Evolutionary conservation across 2,888 invertebrate genomes (phyloP), one percentile per base, ranked within the genome.

Genomic region (Ariolimax columbianus): DNA sequence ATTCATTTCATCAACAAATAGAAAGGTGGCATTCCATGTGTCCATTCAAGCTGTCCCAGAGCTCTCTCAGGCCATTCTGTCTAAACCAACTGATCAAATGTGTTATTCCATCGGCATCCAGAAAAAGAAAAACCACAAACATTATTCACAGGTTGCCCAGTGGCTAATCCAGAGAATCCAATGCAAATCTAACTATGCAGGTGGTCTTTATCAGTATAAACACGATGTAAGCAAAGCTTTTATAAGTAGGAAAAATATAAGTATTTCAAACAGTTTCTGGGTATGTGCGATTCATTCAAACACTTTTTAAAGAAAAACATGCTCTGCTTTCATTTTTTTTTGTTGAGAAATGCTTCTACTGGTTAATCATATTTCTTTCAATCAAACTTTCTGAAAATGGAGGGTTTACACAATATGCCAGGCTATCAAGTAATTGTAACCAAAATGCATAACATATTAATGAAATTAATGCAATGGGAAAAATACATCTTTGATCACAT

Each of bases 341-440:
- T 38, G 40, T 78, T 33, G 55, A 30, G 30, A 70, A 78, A 78
- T 77, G 77, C 68, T 68, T 77, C 83, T 77, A 55, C 63, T 83
- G 23, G 81, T 85, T 77, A 81, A 43, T 47, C 40, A 14, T 84
- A 33, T 66, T 40, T 77, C 77, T 77, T 80, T 80, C 80, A 83
- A 17, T 47, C 68, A 70, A 78, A 82, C 38, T 47, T 30, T 40
- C 75, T n/a, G 36, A 78, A 43, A 85, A 75, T 47, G 55, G 81
- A 70, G 40, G 75, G 73, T 81, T 51, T 82, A 81, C 43, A 78
- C 85, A 82, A 85, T 82, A 82, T 85, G 85, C 82, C 85, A 85
- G 66, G 85, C 81, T 82, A 72, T 80, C 81, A 85, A 68, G 63
- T 75, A 40, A 81, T 51, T 63, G 36, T 77, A 77, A 47, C 47